phyloP scores from a whole-genome alignment of 2,888 invertebrate genomes.

The Caenorhabditis japonica region DNA sequence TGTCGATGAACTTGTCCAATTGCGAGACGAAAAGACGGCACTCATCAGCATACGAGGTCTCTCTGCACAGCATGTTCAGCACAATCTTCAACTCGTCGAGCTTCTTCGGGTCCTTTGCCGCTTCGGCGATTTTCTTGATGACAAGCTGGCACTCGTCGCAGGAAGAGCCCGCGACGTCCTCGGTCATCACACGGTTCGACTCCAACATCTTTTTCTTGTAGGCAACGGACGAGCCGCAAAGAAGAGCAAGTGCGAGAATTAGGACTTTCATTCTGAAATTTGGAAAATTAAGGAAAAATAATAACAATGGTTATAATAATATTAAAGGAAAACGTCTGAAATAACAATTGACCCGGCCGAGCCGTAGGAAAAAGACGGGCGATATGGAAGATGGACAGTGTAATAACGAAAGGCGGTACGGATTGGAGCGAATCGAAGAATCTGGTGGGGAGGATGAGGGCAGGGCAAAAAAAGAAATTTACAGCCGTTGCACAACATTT shows the following conservation, averaged over 20 bases:
- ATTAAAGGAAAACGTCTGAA: not conserved
- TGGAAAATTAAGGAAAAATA: not conserved
- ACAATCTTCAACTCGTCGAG: slow-evolving; percentile 69
- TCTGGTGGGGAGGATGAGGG: not conserved
- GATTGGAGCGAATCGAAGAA: not conserved
- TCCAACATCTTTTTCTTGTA: slow-evolving; percentile 56
- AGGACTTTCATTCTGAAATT: slow-evolving; percentile 52
- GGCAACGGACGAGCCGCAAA: slow-evolving; percentile 21
- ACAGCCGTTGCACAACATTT: too few species aligned
- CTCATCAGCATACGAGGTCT: slow-evolving; percentile 70
- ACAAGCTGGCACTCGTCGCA: slow-evolving; percentile 68
- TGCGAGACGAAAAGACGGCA: slow-evolving; percentile 71
- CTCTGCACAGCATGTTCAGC: slow-evolving; percentile 63
- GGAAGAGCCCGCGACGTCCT: slow-evolving; percentile 28
- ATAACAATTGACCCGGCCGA: not conserved
- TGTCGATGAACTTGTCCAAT: slow-evolving; percentile 70
- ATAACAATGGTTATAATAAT: not conserved
- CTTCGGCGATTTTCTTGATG: slow-evolving; percentile 67
- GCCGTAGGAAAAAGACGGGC: slow-evolving; percentile 3
- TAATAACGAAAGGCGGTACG: not conserved
- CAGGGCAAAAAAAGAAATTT: slow-evolving; percentile 3
- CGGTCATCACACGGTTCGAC: slow-evolving; percentile 58
- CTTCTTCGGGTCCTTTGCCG: slow-evolving; percentile 69
- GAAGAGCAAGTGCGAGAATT: slow-evolving; percentile 37
- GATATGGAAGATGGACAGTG: slow-evolving; percentile 13